These are phyloP conservation scores for Bolinopsis microptera DNA, from an alignment of 37 sponge, comb jelly and placozoan genomes.

Conservation along the genomic window DNA sequence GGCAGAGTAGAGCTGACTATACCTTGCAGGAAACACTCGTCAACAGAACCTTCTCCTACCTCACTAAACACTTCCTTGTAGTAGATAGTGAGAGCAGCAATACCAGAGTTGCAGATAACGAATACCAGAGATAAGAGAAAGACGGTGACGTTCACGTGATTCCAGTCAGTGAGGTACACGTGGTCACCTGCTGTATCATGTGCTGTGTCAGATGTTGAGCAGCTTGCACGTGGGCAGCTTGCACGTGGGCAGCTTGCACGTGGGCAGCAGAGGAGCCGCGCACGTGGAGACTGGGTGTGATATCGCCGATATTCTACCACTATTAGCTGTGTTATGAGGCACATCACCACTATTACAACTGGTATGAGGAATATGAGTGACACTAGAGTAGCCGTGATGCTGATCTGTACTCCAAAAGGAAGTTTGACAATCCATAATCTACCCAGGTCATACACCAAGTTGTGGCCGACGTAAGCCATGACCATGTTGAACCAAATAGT, in stretches of 20 bases:
- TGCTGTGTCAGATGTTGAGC: neutral
- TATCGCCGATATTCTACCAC: neutral
- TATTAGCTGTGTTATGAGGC: neutral
- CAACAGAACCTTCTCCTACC: neutral
- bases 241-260: too few species aligned
- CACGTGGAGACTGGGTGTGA: neutral
- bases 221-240: neutral
- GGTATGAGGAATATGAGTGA: neutral
- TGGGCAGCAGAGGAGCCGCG: neutral
- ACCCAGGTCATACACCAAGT: neutral
- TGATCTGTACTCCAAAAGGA: neutral
- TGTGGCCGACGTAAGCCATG: neutral
- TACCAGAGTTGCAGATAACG: neutral
- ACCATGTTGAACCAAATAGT: neutral
- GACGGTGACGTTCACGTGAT: neutral
- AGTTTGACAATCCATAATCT: neutral
- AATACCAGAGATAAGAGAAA: neutral
- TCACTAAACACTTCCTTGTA: neutral
- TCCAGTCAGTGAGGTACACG: slow-evolving; percentile 3
- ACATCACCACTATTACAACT: neutral
- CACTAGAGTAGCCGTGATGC: neutral
- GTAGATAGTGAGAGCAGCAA: neutral
- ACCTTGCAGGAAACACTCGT: neutral
- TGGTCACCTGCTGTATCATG: neutral
- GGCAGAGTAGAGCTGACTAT: neutral